These are phyloP conservation scores for Amphipoea oculea DNA, from an alignment of 2,888 invertebrate species.

Conservation along the genomic window DNA sequence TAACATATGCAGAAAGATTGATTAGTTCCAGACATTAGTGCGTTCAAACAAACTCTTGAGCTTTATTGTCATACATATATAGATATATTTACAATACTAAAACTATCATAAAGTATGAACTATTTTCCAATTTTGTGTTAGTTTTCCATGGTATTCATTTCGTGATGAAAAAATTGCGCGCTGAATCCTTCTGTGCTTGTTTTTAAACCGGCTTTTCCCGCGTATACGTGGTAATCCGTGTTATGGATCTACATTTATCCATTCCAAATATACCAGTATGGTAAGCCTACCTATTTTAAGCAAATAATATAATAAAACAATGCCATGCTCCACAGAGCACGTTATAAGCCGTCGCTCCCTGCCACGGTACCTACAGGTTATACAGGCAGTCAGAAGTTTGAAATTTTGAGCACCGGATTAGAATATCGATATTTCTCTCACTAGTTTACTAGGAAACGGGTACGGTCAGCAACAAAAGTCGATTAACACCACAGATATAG, in stretches of 20 bases:
- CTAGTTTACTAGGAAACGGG: not conserved
- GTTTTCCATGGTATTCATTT: not conserved
- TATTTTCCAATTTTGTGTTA: not conserved
- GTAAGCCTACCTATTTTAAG: not conserved
- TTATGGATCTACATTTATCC: not conserved
- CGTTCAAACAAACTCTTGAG: too few species aligned
- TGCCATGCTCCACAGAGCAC: slow-evolving; percentile 8
- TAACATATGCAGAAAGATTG: too few species aligned
- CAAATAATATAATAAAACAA: not conserved
- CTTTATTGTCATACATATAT: too few species aligned
- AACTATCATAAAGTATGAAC: not conserved
- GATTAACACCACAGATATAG: too few species aligned
- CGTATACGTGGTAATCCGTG: not conserved
- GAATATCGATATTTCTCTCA: slow-evolving; percentile 26
- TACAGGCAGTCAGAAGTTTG: slow-evolving; percentile 10
- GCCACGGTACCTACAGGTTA: not conserved
- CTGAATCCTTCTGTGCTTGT: not conserved
- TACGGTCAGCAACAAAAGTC: too few species aligned
- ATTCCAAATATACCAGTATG: not conserved
- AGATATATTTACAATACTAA: too few species aligned
- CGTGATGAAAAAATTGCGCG: not conserved
- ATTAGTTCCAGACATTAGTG: too few species aligned
- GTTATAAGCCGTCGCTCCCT: not conserved
- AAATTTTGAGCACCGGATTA: slow-evolving; percentile 29
- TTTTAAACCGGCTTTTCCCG: not conserved